Base-by-base conservation (phyloP, 1,140 invertebrate species). In the Ips nitidus region DNA sequence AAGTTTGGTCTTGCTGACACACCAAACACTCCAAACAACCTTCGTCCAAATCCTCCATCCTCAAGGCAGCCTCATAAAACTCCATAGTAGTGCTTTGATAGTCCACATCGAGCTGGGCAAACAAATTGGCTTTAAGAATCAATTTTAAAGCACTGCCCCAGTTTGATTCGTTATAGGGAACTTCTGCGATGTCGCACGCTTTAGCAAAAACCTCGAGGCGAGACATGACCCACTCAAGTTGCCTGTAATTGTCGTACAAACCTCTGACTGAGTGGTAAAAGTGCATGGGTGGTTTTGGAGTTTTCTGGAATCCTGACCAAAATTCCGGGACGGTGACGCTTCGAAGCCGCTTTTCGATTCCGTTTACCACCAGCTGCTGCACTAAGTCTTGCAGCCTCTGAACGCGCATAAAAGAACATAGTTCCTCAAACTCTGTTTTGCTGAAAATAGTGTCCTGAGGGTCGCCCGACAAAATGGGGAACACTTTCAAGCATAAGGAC, bases 51-150 rank as follows among this genome's bases (percentile, higher is more conserved):
- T 86, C 86, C 73, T 92, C 91, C 8, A 91, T 87, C 78, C 88
- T 90, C 62, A 93, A 90, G 1, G 91, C 89, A 41, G 89, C 83
- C 81, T 87, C 87, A 78, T 93, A 93, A 80, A 93, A 93, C 45
- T 88, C 84, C 72, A 88, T 85, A n/a, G 91, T 87, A 45, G 90
- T 86, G 4, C 83, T 77, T 74, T 89, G 87, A 73, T 90, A 89
- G 73, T 88, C 82, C 6, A 88, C 76, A 45, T 91, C 90, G 41
- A 93, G 75, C 75, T 92, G 89, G 5, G 90, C 88, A 36, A 92
- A 77, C 47, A 94, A 76, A 3, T 88, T 86, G 3, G 89, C 85
- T 73, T 86, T 81, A 5, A 93, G 78, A 2, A 90, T 81, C 63
- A 89, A 82, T 76, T 89, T 89, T 71, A 91, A 88, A 6, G 84